Percentiles rank a stretch among this genome's conserved stretches.
Evolutionary conservation across 2,797 vertebrate species (phyloP).

Genomic region (Pangasius larnaudii): DNA sequence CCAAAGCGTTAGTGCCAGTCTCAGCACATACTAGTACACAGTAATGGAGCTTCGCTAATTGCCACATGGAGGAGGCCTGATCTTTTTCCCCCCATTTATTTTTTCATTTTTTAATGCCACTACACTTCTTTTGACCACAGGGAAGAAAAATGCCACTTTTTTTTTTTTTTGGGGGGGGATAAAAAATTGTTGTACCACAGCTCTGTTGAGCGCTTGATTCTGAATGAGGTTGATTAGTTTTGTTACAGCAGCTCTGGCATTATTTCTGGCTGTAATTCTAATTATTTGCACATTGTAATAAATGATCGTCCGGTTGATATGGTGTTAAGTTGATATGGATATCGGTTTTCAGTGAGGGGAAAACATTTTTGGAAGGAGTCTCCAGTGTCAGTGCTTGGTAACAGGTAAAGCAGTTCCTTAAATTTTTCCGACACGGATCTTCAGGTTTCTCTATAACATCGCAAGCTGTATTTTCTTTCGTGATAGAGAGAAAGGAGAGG

Average conservation of each 20-base stretch:
- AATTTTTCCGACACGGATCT: background rate
- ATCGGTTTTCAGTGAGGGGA: background rate
- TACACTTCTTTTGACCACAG: constrained; percentile 22
- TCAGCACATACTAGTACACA: constrained; percentile 53
- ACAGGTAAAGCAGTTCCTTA: background rate
- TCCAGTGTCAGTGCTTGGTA: background rate
- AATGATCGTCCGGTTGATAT: background rate
- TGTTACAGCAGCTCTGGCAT: background rate
- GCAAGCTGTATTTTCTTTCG: background rate
- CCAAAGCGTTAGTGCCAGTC: constrained; percentile 50
- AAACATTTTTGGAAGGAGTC: background rate
- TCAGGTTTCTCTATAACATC: background rate
- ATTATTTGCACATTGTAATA: background rate
- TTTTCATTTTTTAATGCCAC: constrained; percentile 23
- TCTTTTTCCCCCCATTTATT: background rate
- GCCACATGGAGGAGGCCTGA: constrained; percentile 46
- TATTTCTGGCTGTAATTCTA: background rate
- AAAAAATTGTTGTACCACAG: background rate
- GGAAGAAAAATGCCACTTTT: background rate
- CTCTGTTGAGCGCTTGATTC: background rate
- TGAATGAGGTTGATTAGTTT: background rate
- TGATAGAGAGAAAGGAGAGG: background rate
- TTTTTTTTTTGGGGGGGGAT: background rate
- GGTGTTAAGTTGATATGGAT: background rate
- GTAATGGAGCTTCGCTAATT: constrained; percentile 57